Percentiles rank a stretch among this genome's conserved stretches.
These are phyloP conservation scores for Luidia sarsii DNA, from an alignment of 53 echinoderm and acorn worm genomes.

Conservation along the genomic window DNA sequence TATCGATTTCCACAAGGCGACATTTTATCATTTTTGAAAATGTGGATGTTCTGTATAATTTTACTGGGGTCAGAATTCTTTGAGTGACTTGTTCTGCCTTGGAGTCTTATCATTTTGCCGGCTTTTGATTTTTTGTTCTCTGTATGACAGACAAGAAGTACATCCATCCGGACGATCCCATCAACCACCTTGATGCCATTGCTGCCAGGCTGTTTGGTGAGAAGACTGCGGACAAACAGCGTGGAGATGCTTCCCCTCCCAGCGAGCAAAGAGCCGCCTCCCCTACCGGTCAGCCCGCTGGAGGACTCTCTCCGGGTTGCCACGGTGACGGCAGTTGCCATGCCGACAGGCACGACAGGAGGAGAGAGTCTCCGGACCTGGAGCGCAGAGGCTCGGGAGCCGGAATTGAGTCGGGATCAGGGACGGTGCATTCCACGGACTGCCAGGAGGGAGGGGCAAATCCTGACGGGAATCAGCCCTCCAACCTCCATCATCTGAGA, in stretches of 20 bases:
- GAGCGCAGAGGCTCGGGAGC: not conserved
- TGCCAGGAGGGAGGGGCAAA: not conserved
- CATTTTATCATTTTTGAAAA: too few species aligned
- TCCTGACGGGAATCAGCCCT: not conserved
- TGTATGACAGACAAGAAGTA: slow-evolving; percentile 20
- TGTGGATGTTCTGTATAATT: too few species aligned
- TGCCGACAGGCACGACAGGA: not conserved
- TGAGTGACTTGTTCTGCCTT: too few species aligned
- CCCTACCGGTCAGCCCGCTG: not conserved
- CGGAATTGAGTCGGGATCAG: slow-evolving; percentile 12
- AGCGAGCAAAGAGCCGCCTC: slow-evolving; percentile 13
- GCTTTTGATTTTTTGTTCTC: not conserved
- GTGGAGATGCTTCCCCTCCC: slow-evolving; percentile 8
- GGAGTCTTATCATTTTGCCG: too few species aligned
- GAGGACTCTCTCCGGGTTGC: slow-evolving; percentile 26
- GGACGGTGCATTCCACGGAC: not conserved
- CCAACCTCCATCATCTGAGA: slow-evolving; percentile 11
- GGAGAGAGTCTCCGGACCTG: not conserved
- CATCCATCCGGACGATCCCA: slow-evolving; percentile 60
- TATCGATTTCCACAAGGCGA: too few species aligned
- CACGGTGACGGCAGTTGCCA: slow-evolving; percentile 1
- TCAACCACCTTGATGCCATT: slow-evolving; percentile 59
- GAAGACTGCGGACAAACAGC: slow-evolving; percentile 8
- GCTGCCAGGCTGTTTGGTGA: slow-evolving; percentile 32
- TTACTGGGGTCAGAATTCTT: too few species aligned